Percentiles rank a stretch among this genome's conserved stretches.
These are phyloP conservation scores for Myotis yumanensis DNA, from an alignment of 2,113 vertebrate species.

Conservation along the genomic window DNA sequence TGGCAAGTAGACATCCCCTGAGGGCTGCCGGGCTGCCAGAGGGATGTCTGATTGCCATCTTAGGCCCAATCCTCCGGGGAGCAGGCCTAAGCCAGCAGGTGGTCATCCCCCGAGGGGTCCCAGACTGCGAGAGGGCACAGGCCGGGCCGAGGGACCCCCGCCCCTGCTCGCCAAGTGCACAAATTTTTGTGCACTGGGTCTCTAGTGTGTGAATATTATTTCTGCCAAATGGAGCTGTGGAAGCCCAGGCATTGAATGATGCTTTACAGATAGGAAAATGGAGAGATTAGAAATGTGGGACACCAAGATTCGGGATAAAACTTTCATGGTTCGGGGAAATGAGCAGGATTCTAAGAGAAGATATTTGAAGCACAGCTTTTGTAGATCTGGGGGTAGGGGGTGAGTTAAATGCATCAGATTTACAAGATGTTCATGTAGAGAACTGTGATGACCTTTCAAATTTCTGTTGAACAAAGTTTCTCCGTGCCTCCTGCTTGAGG, in stretches of 20 bases:
- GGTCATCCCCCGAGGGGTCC: too few species aligned
- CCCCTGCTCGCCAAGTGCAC: too few species aligned
- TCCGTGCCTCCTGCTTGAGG: neutral
- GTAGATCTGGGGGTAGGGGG: neutral
- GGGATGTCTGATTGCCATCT: too few species aligned
- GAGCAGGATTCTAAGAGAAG: neutral
- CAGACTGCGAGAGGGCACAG: too few species aligned
- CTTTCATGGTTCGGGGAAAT: neutral
- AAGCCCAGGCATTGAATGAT: neutral
- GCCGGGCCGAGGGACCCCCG: too few species aligned
- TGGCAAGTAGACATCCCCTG: too few species aligned
- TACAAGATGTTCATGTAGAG: neutral
- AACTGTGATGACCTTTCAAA: slow-evolving; percentile 14
- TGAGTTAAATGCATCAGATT: slow-evolving; percentile 1
- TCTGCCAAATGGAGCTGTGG: neutral
- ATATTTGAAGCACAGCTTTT: neutral
- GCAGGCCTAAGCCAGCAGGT: too few species aligned
- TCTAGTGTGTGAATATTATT: neutral
- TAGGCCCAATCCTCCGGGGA: too few species aligned
- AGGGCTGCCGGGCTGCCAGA: too few species aligned
- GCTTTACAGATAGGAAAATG: neutral
- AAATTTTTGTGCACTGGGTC: too few species aligned
- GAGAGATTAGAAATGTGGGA: neutral
- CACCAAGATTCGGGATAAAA: neutral
- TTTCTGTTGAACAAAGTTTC: neutral